Base-by-base conservation (phyloP, 2,888 invertebrate genomes). In the Coelogynopora nodosa region DNA sequence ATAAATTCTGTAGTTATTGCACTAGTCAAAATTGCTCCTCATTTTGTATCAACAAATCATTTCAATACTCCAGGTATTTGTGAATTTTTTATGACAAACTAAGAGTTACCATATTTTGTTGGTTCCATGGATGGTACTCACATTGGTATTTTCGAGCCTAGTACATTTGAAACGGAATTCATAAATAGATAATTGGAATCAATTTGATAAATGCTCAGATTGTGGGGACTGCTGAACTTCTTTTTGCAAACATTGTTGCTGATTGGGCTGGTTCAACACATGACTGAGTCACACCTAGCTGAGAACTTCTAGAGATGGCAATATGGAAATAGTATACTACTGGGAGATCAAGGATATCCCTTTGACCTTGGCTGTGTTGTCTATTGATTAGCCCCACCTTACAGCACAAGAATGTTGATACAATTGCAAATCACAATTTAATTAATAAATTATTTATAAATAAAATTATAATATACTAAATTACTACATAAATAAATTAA, bases 191-290 rank as follows among this genome's bases (percentile, higher is more conserved):
- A 74, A 74, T 5, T 18, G 74, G 74, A 26, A n/a, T 74, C 74
- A 10, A 74, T 74, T 13, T 26, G 74, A 74, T 74, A 74, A 74
- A 74, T 74, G 74, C 23, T 13, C 74, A 74, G 74, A 26, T 10
- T 74, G 74, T 74, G 18, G 74, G 74, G 27, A 74, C 74, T 5
- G 74, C 18, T 74, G 74, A 74, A 74, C 74, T 74, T 26, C 74
- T 74, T 26, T 74, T 74, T 74, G 74, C 74, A 74, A 74, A 74
- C 74, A 23, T 74, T 74, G 74, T 74, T 13, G 74, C 74, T 74
- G 74, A 74, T 74, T 74, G 74, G 74, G 74, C 74, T 74, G 74
- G 74, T 26, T 74, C 74, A 74, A 74, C 74, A 74, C 74, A 74
- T 23, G 74, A 74, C 74, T 74, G 74, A 74, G 74, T 74, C 74